These are phyloP conservation scores for Lamproptera curius DNA, from an alignment of 2,888 invertebrate genomes.

Conservation along the genomic window DNA sequence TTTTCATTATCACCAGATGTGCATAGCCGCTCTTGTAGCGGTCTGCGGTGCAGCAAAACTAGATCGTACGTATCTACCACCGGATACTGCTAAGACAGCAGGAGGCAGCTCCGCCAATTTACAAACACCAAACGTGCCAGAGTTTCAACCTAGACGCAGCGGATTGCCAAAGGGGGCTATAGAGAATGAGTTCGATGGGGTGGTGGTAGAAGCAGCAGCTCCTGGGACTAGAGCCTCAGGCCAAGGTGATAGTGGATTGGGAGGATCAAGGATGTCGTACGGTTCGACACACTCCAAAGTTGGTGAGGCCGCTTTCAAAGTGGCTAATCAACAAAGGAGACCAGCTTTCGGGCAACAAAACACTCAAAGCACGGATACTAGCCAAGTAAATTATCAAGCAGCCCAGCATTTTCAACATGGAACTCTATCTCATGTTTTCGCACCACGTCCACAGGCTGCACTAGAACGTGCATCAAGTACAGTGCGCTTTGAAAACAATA, in stretches of 20 bases:
- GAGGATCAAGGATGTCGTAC: slow-evolving; percentile 51
- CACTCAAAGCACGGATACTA: not conserved
- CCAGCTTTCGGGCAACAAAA: not conserved
- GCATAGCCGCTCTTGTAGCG: slow-evolving; percentile 57
- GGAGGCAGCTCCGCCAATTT: slow-evolving; percentile 52
- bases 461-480: slow-evolving; percentile 46
- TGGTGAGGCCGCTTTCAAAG: slow-evolving; percentile 60
- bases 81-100: slow-evolving; percentile 49
- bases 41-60: slow-evolving; percentile 58
- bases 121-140: slow-evolving; percentile 40
- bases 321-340: slow-evolving; percentile 4
- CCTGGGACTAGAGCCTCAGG: slow-evolving; percentile 54
- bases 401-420: slow-evolving; percentile 8
- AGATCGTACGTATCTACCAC: slow-evolving; percentile 56
- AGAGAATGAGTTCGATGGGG: slow-evolving; percentile 59
- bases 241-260: slow-evolving; percentile 49
- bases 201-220: slow-evolving; percentile 61
- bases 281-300: slow-evolving; percentile 67
- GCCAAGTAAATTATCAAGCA: slow-evolving; percentile 2
- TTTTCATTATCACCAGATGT: slow-evolving; percentile 41
- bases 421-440: not conserved
- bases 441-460: slow-evolving; percentile 42
- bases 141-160: slow-evolving; percentile 35
- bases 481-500: slow-evolving; percentile 49
- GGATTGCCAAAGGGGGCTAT: slow-evolving; percentile 51